Percentiles rank a stretch among this genome's conserved stretches.
Evolutionary conservation across 2,797 vertebrate genomes (phyloP).

Genomic region (Protonibea diacanthus): DNA sequence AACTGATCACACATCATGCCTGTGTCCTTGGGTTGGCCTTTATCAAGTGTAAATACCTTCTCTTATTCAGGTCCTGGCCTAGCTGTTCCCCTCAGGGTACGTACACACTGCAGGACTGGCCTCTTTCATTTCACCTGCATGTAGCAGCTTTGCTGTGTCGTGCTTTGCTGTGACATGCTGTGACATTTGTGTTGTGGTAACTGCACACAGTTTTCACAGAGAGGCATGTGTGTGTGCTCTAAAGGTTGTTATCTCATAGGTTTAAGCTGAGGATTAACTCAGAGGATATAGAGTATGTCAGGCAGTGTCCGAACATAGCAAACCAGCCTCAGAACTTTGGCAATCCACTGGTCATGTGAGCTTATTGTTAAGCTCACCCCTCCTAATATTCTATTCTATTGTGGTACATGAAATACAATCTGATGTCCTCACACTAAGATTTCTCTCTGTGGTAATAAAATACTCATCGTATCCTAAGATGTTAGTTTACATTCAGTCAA

Average conservation of each 20-base stretch:
- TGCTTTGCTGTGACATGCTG: background rate
- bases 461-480: background rate
- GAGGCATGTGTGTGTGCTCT: conserved; percentile 24
- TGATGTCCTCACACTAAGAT: background rate
- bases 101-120: background rate
- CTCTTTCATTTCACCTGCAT: conserved; percentile 21
- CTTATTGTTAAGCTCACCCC: conserved; percentile 1
- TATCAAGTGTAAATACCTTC: conserved; percentile 58
- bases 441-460: background rate
- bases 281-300: conserved; percentile 41
- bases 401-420: background rate
- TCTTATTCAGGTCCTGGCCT: conserved; percentile 22
- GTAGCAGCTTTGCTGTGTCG: conserved; percentile 9
- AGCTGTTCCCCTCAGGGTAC: background rate
- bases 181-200: conserved; percentile 21
- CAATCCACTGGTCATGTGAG: background rate
- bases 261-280: conserved; percentile 77
- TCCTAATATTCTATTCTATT: background rate
- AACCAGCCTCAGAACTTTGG: conserved; percentile 1
- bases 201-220: conserved; percentile 24
- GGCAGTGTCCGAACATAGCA: conserved; percentile 37
- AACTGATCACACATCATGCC: conserved; percentile 1
- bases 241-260: conserved; percentile 61
- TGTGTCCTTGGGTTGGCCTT: conserved; percentile 16
- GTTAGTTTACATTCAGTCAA: background rate